Base-by-base conservation (phyloP, 2,888 invertebrate genomes). In the Tachina grossa region DNA sequence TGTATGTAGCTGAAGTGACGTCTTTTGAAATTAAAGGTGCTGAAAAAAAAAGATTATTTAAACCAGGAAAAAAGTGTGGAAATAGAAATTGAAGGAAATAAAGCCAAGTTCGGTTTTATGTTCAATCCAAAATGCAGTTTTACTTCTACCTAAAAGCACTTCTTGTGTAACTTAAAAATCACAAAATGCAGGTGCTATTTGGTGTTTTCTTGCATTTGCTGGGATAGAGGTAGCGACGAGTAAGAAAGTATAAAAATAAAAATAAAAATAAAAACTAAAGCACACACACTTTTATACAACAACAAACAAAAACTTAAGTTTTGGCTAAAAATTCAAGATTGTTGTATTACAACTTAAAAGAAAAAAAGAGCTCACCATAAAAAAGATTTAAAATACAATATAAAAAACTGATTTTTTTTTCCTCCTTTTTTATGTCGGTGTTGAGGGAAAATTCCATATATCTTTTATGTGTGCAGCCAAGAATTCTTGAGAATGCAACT, bases 1-100 rank as follows among this genome's bases (percentile, higher is more conserved):
- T 75, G 74, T 55, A 59, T 82, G 85, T 82, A 80, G 79, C 78
- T 82, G 77, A 69, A 81, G 74, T 85, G 84, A 85, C 81, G 84
- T 85, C 68, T 63, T 49, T 16, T 49, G 14, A 65, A 65, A 55
- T 22, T 75, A 75, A 79, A 83, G 59, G 39, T 78, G 66, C 66
- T 14, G 68, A 45, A 63, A 65, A 65, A 57, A 65, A n/a, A 2
- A 61, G 13, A 68, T 61, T 3, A 49, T 66, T 49, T 68, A 49
- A 49, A 68, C 47, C 47, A 51, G 41, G 10, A 11, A 55, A 63
- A 79, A 65, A 72, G 65, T 65, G 53, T 22, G 19, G 22, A 71
- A 63, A 16, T 53, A 47, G 63, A 45, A 59, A 63, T 55, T 66
- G 13, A 47, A 76, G 16, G 13, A 66, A 69, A 14, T 66, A 49